Base-by-base conservation (phyloP, 2,888 invertebrate genomes). In the Erebia epiphron region DNA sequence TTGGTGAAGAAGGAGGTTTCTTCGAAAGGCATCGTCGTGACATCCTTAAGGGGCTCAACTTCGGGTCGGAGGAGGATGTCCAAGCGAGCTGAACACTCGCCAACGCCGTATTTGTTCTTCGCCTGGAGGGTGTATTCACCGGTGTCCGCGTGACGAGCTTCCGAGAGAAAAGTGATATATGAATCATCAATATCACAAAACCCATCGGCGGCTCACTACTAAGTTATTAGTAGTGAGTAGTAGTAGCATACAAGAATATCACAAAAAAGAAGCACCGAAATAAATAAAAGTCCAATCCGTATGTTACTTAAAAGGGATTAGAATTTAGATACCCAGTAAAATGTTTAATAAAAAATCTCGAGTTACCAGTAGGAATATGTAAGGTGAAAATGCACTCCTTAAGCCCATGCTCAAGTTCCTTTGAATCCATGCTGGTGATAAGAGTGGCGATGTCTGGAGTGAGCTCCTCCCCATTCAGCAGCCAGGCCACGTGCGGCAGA, bases 401-500 rank as follows among this genome's bases (percentile, higher is more conserved):
- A 13, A 98, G 87, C 0, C 96, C 96, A 81, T 97, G 54, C 54
- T 54, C 54, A 10, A 54, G 54, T 10, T 54, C 54, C 54, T 54
- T 54, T 9, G 54, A 54, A 54, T 0, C 96, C 96, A 81, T 97
- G 95, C 68, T 94, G 49, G 95, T 89, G 66, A 95, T 92, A 41
- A 96, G 94, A 64, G 95, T 95, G 5, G 95, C 96, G 5, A 26
- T 26, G 76, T 96, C 95, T 4, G 94, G 92, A 1, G 94, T 88
- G 35, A 98, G 92, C 79, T 96, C 95, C 61, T 94, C 90, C 4
- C 96, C 97, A 80, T 98, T 96, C 79, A 96, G 95, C 50, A 95
- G 94, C 99, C 99, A 99, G 72, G 95, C 95, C 62, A 98, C 95
- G 77, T 98, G 97, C 0, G 99, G 99, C 74, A 95, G 94, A 0